Base-by-base conservation (phyloP, 2,888 invertebrate species). In the Zaprionus bogoriensis region DNA sequence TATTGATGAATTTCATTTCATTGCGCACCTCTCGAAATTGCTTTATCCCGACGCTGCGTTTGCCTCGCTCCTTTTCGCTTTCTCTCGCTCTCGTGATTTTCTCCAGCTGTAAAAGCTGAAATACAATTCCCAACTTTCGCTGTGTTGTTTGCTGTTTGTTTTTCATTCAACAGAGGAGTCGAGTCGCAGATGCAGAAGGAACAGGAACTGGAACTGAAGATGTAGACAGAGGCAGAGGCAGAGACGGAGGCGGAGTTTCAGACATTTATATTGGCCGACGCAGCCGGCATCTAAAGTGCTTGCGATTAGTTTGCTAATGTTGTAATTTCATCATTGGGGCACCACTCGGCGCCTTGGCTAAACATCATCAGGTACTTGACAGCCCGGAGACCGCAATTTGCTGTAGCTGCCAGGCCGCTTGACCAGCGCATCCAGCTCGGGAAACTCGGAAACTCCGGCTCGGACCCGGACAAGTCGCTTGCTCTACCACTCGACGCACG, bases 241-340 rank as follows among this genome's bases (percentile, higher is more conserved):
- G 28, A 45, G 38, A 23, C 47, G 22, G 27, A 6, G n/a, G 23
- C 20, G 45, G 51, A 22, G 39, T 25, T 41, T 41, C 70, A 68
- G 68, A 79, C 74, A 79, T 79, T 78, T 76, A 62, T 78, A 80
- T 75, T 65, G 72, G 54, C 57, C 14, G 5, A 85, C 82, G 80
- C 66, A 72, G 65, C 54, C 65, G 65, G 82, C 82, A 83, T 83
- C 81, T 80, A 85, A 83, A 83, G 86, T 82, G 86, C 77, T 66
- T 82, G 71, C 80, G 86, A 82, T 82, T 82, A 82, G 85, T 82
- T 82, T 82, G 85, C 83, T 82, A 85, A 82, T 85, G 82, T 77
- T 82, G 80, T 85, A 85, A 85, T 82, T 82, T 85, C 76, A 82
- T 82, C 82, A 85, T 77, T 77, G 81, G 59, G 51, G 41, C 51